A percentile compares a stretch with the other conserved stretches of the same genome.
These are phyloP conservation scores for Hypotaenidia okinawae DNA, from an alignment of 2,797 vertebrate genomes.

Conservation along the genomic window DNA sequence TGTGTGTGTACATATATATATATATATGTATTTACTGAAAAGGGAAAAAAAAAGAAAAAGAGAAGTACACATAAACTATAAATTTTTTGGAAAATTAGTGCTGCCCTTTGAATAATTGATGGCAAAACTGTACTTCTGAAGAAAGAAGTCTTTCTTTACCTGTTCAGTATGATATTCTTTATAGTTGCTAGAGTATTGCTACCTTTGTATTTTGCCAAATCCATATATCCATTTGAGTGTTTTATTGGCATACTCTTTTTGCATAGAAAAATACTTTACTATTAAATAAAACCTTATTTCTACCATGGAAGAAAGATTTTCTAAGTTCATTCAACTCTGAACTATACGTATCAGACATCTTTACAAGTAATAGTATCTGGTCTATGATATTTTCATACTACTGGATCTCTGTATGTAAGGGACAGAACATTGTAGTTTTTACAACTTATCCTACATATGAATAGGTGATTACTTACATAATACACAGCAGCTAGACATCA, in stretches of 20 bases:
- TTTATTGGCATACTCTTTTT: neutral
- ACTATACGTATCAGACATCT: neutral
- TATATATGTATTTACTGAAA: neutral
- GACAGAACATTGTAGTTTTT: neutral
- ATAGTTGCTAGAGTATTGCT: neutral
- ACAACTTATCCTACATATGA: neutral
- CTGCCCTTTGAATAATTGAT: neutral
- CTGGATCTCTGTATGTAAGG: neutral
- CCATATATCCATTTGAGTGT: accelerated
- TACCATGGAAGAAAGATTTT: neutral
- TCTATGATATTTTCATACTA: neutral
- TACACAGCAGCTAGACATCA: neutral
- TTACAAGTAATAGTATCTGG: neutral
- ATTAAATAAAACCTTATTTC: neutral
- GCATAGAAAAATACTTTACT: neutral
- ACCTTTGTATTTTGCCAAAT: neutral
- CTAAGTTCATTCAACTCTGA: neutral
- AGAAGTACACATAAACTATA: neutral
- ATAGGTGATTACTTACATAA: neutral
- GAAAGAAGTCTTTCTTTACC: neutral
- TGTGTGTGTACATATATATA: neutral
- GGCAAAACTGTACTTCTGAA: neutral
- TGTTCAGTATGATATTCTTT: neutral
- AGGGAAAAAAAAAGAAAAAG: neutral
- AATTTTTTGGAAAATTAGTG: neutral